A percentile compares a stretch with the other conserved stretches of the same genome.
phyloP scores from a whole-genome alignment of 2,113 vertebrate genomes.

The Ibidorhyncha struthersii region DNA sequence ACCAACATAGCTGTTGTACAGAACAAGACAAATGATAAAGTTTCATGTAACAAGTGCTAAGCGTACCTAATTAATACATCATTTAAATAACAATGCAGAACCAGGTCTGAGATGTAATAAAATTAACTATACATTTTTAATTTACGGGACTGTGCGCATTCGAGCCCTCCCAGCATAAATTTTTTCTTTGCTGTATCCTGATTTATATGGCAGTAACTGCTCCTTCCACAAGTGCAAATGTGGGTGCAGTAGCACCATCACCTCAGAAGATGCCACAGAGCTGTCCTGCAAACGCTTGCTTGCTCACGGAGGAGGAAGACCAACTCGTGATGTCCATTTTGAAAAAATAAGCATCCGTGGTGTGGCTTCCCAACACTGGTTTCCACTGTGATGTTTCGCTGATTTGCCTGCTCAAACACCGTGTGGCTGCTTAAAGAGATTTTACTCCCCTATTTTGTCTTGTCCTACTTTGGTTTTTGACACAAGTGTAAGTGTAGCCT shows the following conservation, averaged over 20 bases:
- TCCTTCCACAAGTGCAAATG: background rate
- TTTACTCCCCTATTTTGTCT: background rate
- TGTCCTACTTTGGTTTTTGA: background rate
- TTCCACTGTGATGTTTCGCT: constrained; percentile 27
- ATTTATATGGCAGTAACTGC: background rate
- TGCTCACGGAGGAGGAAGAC: background rate
- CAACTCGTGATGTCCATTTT: background rate
- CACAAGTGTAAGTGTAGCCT: background rate
- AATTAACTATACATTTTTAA: background rate
- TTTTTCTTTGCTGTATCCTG: background rate
- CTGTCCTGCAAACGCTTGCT: background rate
- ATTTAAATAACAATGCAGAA: background rate
- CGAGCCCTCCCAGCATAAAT: background rate
- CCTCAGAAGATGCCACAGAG: background rate
- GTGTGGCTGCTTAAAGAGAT: background rate
- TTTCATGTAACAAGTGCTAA: background rate
- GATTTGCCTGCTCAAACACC: background rate
- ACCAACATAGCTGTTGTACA: background rate
- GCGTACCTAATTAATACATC: background rate
- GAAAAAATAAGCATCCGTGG: background rate
- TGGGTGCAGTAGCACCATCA: background rate
- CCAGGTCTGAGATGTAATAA: background rate
- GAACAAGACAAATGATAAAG: background rate
- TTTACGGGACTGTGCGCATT: background rate
- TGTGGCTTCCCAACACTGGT: background rate